Evolutionary conservation across 2,888 invertebrate species (phyloP), one percentile per base, ranked within the genome.

Genomic region (Escarpia spicata): DNA sequence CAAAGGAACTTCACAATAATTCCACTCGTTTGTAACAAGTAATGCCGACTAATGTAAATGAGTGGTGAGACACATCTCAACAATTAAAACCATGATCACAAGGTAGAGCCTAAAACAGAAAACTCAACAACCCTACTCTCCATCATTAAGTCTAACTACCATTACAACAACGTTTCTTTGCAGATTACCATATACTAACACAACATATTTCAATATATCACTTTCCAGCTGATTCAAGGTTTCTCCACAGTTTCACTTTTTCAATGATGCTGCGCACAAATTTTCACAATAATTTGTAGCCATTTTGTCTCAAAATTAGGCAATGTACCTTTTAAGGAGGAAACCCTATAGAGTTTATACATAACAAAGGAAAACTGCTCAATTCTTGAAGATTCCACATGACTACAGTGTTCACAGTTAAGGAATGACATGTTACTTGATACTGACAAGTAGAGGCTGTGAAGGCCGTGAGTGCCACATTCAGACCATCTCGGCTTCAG

Each of bases 71-170:
- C 26, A 75, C 19, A 75, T 26, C 19, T 75, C 75, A 75, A 75
- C 75, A 75, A 75, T 75, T 75, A 75, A 75, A 19, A 75, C 75
- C 75, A 75, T 75, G 75, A 75, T 75, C 75, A 75, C n/a, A 75
- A 75, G n/a, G 6, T 75, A 75, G 26, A 26, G n/a, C 26, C 75
- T 15, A 75, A 75, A 75, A 75, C 19, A 75, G 52, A 52, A 75
- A 75, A 75, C 75, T 75, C 75, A 75, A 75, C 75, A 75, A 75
- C 26, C 75, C 75, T 26, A 75, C 75, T 75, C 52, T 52, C n/a
- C 75, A 26, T 26, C 19, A 26, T 75, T 26, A 75, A 75, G 6
- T 75, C n/a, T 26, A 26, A 26, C 75, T 75, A 75, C 75, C 75
- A 26, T 75, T 75, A 75, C 75, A 75, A 75, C 75, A 75, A 75